Conservation (phyloP, 1,140 invertebrate species). For the Leptestheria dahalacensis region DNA sequence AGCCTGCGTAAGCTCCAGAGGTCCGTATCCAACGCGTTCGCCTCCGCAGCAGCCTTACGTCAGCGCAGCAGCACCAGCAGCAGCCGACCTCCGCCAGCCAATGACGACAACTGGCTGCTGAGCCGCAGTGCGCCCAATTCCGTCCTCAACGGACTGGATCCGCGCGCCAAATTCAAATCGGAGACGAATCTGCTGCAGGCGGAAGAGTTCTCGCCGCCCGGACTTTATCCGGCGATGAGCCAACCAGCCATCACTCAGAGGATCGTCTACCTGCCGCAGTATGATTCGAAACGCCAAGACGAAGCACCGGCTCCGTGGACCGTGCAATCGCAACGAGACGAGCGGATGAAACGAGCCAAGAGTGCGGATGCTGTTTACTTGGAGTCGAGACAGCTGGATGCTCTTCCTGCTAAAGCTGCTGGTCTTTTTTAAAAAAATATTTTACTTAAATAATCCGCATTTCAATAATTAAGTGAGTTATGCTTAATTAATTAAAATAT, state of each 20-base stretch:
- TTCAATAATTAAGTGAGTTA: no score
- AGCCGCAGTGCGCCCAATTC: constrained; percentile 62
- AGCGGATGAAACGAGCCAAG: background rate
- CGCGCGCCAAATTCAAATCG: background rate
- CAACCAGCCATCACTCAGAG: constrained; percentile 19
- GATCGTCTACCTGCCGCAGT: constrained; percentile 62
- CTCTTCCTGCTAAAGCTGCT: no score
- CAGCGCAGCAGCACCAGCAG: background rate
- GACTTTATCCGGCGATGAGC: constrained; percentile 1
- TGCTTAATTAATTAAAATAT: no score
- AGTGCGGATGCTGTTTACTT: constrained; percentile 1
- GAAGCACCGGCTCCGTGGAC: background rate
- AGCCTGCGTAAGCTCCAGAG: constrained; percentile 30
- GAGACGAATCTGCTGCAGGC: background rate
- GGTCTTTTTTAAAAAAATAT: no score
- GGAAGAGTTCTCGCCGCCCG: background rate
- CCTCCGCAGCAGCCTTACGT: constrained; percentile 22
- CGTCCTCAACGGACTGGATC: constrained; percentile 35
- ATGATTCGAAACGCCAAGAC: constrained; percentile 25
- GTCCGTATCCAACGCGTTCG: constrained; percentile 48
- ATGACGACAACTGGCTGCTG: constrained; percentile 37
- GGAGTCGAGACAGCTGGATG: no score
- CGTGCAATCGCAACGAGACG: background rate
- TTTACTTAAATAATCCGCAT: no score
- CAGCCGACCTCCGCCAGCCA: constrained; percentile 10